Base-by-base conservation (phyloP, 2,888 invertebrate species). In the Eristalis arbustorum region DNA sequence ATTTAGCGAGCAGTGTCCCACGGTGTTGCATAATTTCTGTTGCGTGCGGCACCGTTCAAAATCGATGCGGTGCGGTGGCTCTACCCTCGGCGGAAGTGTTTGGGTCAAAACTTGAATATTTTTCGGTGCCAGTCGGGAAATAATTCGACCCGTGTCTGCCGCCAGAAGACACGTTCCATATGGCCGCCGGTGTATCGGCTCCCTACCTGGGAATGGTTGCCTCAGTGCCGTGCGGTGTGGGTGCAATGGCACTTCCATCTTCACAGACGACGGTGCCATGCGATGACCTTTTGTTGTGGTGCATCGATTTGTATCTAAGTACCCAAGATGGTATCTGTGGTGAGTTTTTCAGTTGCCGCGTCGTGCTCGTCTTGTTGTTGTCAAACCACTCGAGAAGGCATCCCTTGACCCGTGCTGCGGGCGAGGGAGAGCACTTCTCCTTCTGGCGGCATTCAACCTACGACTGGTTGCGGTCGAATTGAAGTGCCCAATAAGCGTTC, bases 1-100 rank as follows among this genome's bases (percentile, higher is more conserved):
- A 49, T 49, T 49, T 49, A 49, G 49, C 49, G 49, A 49, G 49
- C 79, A 72, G 67, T 73, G 72, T 72, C 66, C 72, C 49, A 79
- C 42, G 34, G 62, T 61, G 61, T 67, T 79, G 72, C 72, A 67
- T 79, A 37, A 37, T 64, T 37, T 31, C 28, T n/a, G 28, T 62
- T 62, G 62, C 62, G 28, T 31, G 62, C n/a, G 3, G 14, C 31
- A 10, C 25, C n/a, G 8, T 59, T 59, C 23, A 59, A 59, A 23
- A 23, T 59, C 25, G 22, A 59, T 59, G 25, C 8, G 11, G 3
- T 8, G 8, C 49, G 10, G 3, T 3, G 18, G 5, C 8, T 18
- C 2, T 23, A 49, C 62, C 62, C 61, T 11, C 18, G 42, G 62
- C 62, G 72, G 72, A 72, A 62, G 42, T 31, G 23, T 28, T 14